Evolutionary conservation across 2,888 invertebrate species (phyloP).

Genomic region (Buathra laborator): DNA sequence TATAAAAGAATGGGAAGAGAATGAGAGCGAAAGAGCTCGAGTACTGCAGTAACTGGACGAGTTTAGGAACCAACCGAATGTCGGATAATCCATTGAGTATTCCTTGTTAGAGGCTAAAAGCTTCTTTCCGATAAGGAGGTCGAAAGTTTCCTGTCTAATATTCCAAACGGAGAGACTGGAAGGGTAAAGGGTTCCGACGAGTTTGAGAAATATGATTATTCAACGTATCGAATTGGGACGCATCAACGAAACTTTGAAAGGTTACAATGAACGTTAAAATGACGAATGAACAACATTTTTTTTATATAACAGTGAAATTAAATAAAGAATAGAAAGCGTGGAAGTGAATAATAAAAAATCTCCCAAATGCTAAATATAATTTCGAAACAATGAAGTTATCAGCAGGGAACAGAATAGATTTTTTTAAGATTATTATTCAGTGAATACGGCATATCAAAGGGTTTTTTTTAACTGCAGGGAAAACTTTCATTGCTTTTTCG

Average conservation of each 20-base stretch:
- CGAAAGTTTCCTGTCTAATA: conserved; percentile 49
- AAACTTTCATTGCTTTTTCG: no score
- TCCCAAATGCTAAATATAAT: no score
- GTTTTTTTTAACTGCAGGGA: no score
- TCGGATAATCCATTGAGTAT: conserved; percentile 61
- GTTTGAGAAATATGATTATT: conserved; percentile 60
- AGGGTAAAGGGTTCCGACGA: conserved; percentile 41
- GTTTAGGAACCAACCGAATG: conserved; percentile 46
- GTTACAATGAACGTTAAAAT: neutral
- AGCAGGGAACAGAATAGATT: no score
- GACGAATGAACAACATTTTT: neutral
- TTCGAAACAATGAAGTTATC: no score
- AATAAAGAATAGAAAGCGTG: no score
- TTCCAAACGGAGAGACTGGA: conserved; percentile 41
- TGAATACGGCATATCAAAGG: no score
- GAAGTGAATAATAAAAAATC: no score
- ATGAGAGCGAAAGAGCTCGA: neutral
- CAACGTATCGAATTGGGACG: conserved; percentile 9
- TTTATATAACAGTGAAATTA: no score
- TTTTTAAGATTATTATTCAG: no score
- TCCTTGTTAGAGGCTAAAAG: conserved; percentile 50
- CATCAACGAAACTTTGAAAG: neutral
- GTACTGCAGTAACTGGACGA: conserved; percentile 12
- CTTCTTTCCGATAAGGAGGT: conserved; percentile 45
- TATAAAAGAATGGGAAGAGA: conserved; percentile 11